phyloP scores from a whole-genome alignment of 2,888 invertebrate genomes.

The Gymnosoma rotundatum region DNA sequence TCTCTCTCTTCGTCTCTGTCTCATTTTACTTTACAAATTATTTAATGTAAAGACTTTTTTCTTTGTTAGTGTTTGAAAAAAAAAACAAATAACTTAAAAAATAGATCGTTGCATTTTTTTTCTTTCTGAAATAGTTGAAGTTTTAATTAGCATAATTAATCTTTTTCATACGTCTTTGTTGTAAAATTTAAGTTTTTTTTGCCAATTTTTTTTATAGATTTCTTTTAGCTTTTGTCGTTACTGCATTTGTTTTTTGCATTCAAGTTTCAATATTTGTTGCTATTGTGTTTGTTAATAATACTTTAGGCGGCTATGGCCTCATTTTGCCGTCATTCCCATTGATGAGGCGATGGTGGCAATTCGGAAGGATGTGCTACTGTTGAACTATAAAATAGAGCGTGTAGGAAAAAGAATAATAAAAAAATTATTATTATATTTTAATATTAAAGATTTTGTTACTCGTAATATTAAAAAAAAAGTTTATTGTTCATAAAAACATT shows the following conservation, averaged over 20 bases:
- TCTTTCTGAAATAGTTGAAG: constrained; percentile 30
- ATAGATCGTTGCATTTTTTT: constrained; percentile 66
- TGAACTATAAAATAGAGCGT: constrained; percentile 86
- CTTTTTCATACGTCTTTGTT: constrained; percentile 17
- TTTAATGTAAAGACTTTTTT: background rate
- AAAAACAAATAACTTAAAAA: constrained; percentile 46
- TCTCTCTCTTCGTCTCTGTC: background rate
- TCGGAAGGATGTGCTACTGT: constrained; percentile 98
- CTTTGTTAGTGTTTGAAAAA: background rate
- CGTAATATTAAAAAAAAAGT: background rate
- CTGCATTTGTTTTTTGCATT: constrained; percentile 5
- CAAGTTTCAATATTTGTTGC: constrained; percentile 46
- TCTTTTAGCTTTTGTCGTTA: constrained; percentile 19
- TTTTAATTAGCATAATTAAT: constrained; percentile 20
- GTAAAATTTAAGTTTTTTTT: background rate
- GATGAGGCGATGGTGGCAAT: constrained; percentile 98
- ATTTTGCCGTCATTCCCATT: constrained; percentile 94
- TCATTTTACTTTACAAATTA: background rate
- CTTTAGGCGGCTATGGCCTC: constrained; percentile 83
- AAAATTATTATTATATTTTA: constrained; percentile 35
- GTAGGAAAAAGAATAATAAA: constrained; percentile 29
- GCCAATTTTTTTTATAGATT: constrained; percentile 2
- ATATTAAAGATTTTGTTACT: constrained; percentile 6
- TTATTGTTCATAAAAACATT: constrained; percentile 6
- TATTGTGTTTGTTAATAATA: constrained; percentile 71